phyloP scores from a whole-genome alignment of 2,797 vertebrate species.

The Pygocentrus nattereri region DNA sequence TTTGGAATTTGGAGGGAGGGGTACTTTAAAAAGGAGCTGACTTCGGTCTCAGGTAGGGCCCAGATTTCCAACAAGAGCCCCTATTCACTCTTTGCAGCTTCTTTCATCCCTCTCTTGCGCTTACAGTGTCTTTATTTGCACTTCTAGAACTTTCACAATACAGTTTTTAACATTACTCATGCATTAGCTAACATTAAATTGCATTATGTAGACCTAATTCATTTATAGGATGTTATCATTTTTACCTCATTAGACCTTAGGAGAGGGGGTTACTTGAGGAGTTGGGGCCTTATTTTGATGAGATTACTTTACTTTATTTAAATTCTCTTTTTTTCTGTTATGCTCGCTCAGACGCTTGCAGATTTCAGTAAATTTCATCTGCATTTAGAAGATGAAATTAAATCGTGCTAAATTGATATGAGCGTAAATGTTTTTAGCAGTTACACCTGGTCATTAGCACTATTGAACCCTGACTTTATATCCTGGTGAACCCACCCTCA shows the following conservation, averaged over 20 bases:
- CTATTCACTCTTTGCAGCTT: neutral
- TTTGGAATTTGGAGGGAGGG: constrained; percentile 49
- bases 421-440: neutral
- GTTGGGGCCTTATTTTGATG: neutral
- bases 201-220: neutral
- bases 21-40: constrained; percentile 11
- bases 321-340: constrained; percentile 1
- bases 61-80: constrained; percentile 8
- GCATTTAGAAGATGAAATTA: neutral
- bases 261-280: neutral
- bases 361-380: neutral
- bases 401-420: neutral
- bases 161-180: no score
- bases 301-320: neutral
- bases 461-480: neutral
- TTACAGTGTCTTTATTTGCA: neutral
- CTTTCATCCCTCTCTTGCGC: neutral
- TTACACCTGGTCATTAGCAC: neutral
- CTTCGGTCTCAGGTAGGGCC: constrained; percentile 43
- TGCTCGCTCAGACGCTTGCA: neutral
- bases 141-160: neutral
- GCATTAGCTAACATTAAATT: neutral
- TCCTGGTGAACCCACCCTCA: neutral
- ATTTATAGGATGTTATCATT: neutral
- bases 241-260: neutral